Evolutionary conservation across 2,888 invertebrate genomes (phyloP), one percentile per base, ranked within the genome.

Genomic region (Lumbricus terrestris): DNA sequence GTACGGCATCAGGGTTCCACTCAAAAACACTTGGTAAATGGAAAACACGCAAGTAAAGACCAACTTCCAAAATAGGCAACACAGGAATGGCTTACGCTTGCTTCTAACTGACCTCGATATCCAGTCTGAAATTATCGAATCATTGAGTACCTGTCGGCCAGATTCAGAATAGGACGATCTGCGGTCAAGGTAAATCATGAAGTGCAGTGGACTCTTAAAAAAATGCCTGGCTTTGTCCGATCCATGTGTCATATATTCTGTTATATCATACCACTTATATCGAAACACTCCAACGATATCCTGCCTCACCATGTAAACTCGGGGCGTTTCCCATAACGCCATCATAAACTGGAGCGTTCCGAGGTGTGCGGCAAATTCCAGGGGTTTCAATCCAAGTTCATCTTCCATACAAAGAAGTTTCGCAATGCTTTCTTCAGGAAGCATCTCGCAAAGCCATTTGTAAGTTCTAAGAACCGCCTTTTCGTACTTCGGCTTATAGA

Each of bases 361-460:
- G 6, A 47, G 89, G 47, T 69, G 89, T 34, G 89, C 89, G 35
- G 89, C 89, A 47, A 89, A 89, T 34, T 89, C 89, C n/a, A 89
- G 3, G 6, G 89, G 89, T 54, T 82, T n/a, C 47, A 89, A 34
- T 37, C 47, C n/a, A 35, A 34, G 1, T 47, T 89, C 69, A 16
- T 89, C 69, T 54, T 89, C 89, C 89, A 54, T 47, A 18, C 42
- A 16, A 15, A 89, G 89, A 38, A 89, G 89, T 23, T 18, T 37
- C 35, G 34, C 69, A 16, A 89, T n/a, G 69, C 18, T 34, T n/a
- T 89, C 89, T 54, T n/a, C 34, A 23, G 89, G 82, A 47, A 89
- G 54, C 33, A 69, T 8, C 8, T 37, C 69, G 29, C 37, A 35
- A 1, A 89, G 33, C 20, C 5, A 8, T 16, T 47, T 29, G 6